These are phyloP conservation scores for Dromius quadrimaculatus DNA, from an alignment of 2,888 invertebrate species.

Conservation along the genomic window DNA sequence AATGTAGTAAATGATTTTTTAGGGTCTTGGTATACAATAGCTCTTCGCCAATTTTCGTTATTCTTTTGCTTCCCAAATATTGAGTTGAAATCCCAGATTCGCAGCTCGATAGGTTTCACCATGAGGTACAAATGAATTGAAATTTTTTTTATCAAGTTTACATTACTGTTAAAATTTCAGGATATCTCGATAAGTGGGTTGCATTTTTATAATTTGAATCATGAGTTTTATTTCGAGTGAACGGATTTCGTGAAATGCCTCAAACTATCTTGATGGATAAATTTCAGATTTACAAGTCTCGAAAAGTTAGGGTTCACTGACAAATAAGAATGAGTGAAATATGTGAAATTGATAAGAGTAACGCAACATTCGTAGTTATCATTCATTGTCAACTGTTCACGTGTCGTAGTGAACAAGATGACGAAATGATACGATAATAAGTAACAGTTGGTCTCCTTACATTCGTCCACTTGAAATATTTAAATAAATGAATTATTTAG, in stretches of 20 bases:
- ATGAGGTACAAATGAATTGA: too few relatives aligned
- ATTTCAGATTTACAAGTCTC: too few relatives aligned
- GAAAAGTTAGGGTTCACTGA: neutral
- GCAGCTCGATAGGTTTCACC: too few relatives aligned
- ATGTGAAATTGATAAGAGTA: too few relatives aligned
- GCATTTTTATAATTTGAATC: too few relatives aligned
- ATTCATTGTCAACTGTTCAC: conserved; percentile 11
- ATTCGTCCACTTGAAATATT: conserved; percentile 56
- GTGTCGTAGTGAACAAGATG: conserved; percentile 57
- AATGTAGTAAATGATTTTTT: conserved; percentile 40
- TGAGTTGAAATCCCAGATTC: neutral
- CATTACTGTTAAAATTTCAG: too few relatives aligned
- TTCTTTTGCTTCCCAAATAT: neutral
- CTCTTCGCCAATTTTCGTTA: conserved; percentile 13
- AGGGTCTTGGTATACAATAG: neutral
- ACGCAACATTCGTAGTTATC: neutral
- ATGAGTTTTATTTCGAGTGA: too few relatives aligned
- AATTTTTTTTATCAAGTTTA: too few relatives aligned
- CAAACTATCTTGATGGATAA: too few relatives aligned
- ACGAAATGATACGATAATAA: conserved; percentile 67
- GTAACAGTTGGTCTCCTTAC: conserved; percentile 56
- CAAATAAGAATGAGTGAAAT: neutral
- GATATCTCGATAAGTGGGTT: too few relatives aligned
- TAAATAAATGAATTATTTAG: conserved; percentile 68
- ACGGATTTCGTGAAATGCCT: too few relatives aligned